Evolutionary conservation across 2,888 invertebrate species (phyloP).

Genomic region (Chrysolina americana): DNA sequence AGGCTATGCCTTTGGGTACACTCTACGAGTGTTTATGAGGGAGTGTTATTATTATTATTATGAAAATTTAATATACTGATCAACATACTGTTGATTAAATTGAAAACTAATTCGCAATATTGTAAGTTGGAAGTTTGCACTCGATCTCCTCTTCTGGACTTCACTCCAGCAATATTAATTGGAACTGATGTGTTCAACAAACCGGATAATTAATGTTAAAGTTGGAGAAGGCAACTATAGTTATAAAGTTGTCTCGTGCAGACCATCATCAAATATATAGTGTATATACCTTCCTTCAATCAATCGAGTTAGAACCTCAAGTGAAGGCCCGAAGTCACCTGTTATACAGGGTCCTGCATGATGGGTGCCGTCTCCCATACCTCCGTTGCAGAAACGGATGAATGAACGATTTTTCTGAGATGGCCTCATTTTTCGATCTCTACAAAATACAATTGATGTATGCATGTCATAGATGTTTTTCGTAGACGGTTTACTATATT

Average conservation of each 20-base stretch:
- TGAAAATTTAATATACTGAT: not conserved
- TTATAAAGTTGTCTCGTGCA: not conserved
- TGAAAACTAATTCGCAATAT: not conserved
- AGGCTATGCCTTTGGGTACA: too few species aligned
- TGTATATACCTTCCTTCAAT: not conserved
- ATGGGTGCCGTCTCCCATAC: too few species aligned
- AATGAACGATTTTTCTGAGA: too few species aligned
- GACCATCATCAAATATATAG: not conserved
- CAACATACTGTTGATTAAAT: not conserved
- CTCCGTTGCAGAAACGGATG: too few species aligned
- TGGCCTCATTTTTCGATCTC: too few species aligned
- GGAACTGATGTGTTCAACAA: constrained; percentile 12
- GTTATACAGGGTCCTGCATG: too few species aligned
- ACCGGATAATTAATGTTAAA: constrained; percentile 1
- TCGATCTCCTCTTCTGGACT: constrained; percentile 4
- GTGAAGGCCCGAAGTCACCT: too few species aligned
- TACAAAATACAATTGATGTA: too few species aligned
- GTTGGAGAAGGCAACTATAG: not conserved
- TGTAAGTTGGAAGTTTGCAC: not conserved
- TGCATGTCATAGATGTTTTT: too few species aligned
- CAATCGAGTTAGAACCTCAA: not conserved
- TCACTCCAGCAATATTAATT: not conserved
- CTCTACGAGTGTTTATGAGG: too few species aligned
- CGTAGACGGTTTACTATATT: too few species aligned
- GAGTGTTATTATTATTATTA: not conserved